phyloP scores from a whole-genome alignment of 2,113 vertebrate species.

The Channa maculata region DNA sequence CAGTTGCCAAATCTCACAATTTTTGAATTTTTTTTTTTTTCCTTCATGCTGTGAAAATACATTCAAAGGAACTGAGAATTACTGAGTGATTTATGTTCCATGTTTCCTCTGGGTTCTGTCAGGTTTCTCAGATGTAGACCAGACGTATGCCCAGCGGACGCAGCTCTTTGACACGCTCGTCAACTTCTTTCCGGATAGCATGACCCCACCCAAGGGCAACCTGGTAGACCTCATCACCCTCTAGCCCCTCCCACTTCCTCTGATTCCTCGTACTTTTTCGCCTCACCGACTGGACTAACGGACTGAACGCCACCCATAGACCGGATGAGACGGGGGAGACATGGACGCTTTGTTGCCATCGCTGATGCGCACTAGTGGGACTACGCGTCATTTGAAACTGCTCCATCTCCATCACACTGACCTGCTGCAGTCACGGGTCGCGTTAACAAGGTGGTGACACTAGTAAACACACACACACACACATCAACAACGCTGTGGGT shows the following conservation, averaged over 20 bases:
- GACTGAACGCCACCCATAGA: constrained; percentile 3
- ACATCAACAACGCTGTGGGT: constrained; percentile 16
- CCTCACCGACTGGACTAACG: constrained; percentile 19
- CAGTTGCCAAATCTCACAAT: too few species aligned
- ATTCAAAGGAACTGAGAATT: too few species aligned
- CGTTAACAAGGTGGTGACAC: not conserved
- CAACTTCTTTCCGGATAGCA: constrained; percentile 99
- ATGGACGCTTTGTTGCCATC: constrained; percentile 46
- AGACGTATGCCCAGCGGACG: constrained; percentile 96
- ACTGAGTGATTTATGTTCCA: too few species aligned
- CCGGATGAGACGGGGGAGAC: constrained; percentile 5
- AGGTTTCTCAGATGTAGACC: constrained; percentile 98
- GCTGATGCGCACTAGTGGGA: constrained; percentile 31
- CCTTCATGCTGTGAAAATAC: too few species aligned
- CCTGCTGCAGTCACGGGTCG: constrained; percentile 32
- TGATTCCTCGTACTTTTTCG: not conserved
- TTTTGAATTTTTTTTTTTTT: too few species aligned
- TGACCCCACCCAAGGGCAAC: constrained; percentile 99
- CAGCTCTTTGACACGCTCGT: constrained; percentile 98
- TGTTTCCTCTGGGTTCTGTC: constrained; percentile 1
- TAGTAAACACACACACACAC: constrained; percentile 6
- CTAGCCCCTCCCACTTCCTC: constrained; percentile 75
- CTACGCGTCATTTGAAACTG: not conserved
- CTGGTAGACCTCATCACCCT: constrained; percentile 98
- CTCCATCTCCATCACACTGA: constrained; percentile 12